A percentile compares a stretch with the other conserved stretches of the same genome.
Conservation (phyloP, 2,888 invertebrate species). For the Criorhina ranunculi region DNA sequence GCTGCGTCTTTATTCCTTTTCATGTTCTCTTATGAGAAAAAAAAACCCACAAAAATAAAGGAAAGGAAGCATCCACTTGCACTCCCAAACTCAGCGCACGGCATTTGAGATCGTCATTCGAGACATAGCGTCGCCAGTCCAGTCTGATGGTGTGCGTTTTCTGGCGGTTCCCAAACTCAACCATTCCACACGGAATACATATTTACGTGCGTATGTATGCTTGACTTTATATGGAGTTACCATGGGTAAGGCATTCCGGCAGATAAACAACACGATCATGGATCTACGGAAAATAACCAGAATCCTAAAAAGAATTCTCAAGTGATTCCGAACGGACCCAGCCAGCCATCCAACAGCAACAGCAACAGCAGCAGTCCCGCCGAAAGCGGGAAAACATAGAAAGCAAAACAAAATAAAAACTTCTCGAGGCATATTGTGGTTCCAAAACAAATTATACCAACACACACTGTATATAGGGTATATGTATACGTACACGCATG, state of each 20-base stretch:
- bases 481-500: slow-evolving; percentile 30
- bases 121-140: slow-evolving; percentile 77
- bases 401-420: slow-evolving; percentile 63
- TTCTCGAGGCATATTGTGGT: slow-evolving; percentile 67
- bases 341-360: too few species aligned
- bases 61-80: slow-evolving; percentile 76
- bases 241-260: slow-evolving; percentile 73
- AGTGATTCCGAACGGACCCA: slow-evolving; percentile 62
- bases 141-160: slow-evolving; percentile 67
- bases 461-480: slow-evolving; percentile 60
- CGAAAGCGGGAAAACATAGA: slow-evolving; percentile 67
- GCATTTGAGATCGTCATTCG: slow-evolving; percentile 74
- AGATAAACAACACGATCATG: slow-evolving; percentile 76
- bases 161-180: slow-evolving; percentile 58
- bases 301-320: slow-evolving; percentile 76
- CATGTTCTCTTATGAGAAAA: slow-evolving; percentile 40
- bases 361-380: too few species aligned
- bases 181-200: not conserved
- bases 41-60: slow-evolving; percentile 56
- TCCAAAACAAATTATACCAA: slow-evolving; percentile 75
- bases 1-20: slow-evolving; percentile 61
- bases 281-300: slow-evolving; percentile 76
- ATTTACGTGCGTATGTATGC: slow-evolving; percentile 28
- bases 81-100: slow-evolving; percentile 65
- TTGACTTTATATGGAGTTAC: slow-evolving; percentile 74